Evolutionary conservation across 2,888 invertebrate genomes (phyloP), one percentile per base, ranked within the genome.

Genomic region (Amphipyra tragopoginis): DNA sequence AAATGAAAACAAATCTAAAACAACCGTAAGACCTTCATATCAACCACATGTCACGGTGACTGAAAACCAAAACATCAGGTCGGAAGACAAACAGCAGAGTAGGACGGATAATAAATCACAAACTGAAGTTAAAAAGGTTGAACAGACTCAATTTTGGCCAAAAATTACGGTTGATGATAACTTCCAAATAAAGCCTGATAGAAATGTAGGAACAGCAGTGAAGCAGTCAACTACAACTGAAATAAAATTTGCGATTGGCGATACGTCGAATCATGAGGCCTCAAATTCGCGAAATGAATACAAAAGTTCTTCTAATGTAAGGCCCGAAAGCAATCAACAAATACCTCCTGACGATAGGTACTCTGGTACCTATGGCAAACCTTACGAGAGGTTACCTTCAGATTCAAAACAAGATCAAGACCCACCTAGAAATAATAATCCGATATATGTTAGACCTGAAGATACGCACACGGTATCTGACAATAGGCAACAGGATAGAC

Each of bases 161-260:
- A 67, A 62, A 51, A 62, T 67, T 13, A 48, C 69, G 2, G 69
- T 21, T 21, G 21, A 48, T 2, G 55, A 62, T 40, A 56, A 1
- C 8, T 55, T 21, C 2, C 44, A 29, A 29, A 7, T 29, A 11
- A n/a, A 44, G n/a, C n/a, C 29, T 2, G 29, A 29, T 7, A 44
- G 29, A 29, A n/a, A 44, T 1, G 9, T 51, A 6, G 34, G 5
- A 40, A 11, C 6, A 7, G 26, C 4, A 40, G n/a, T 5, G n/a
- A 49, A 21, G n/a, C 7, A 11, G 14, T 33, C 9, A 0, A 42
- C 9, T 36, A 21, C 5, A 45, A 14, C 33, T 8, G 53, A 50
- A 6, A 50, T 4, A 1, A 48, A 48, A 48, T 36, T 10, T 6
- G 36, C n/a, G 36, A 15, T 36, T 21, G 11, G 15, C 15, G 36